Evolutionary conservation across 2,797 vertebrate species (phyloP).

Genomic region (Eulemur coronatus): DNA sequence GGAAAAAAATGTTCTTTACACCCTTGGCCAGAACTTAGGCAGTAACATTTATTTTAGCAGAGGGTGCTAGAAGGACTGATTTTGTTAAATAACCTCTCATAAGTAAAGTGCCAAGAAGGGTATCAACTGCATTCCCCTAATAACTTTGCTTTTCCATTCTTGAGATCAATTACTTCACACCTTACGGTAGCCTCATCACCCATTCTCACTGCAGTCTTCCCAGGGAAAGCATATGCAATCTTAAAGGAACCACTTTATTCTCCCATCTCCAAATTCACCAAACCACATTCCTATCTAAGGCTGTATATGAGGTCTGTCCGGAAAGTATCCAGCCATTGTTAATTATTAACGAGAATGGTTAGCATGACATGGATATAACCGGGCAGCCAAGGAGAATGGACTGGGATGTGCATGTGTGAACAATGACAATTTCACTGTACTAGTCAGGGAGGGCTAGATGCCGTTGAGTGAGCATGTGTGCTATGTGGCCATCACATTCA

Average conservation of each 20-base stretch:
- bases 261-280: not conserved
- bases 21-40: not conserved
- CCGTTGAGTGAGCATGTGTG: no score
- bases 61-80: not conserved
- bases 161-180: not conserved
- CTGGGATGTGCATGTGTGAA: no score
- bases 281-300: not conserved
- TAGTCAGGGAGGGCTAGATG: no score
- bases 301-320: not conserved
- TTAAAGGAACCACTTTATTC: not conserved
- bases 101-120: not conserved
- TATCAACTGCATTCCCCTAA: not conserved
- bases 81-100: not conserved
- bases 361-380: no score
- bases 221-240: not conserved
- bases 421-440: no score
- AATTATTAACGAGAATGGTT: no score
- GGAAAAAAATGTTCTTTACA: not conserved
- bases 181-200: not conserved
- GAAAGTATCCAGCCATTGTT: no score
- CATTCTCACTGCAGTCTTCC: not conserved
- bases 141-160: not conserved
- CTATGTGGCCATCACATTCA: no score
- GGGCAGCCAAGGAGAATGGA: no score
- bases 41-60: not conserved